Base-by-base conservation (phyloP, 2,888 invertebrate species). In the Pharmacophagus antenor region DNA sequence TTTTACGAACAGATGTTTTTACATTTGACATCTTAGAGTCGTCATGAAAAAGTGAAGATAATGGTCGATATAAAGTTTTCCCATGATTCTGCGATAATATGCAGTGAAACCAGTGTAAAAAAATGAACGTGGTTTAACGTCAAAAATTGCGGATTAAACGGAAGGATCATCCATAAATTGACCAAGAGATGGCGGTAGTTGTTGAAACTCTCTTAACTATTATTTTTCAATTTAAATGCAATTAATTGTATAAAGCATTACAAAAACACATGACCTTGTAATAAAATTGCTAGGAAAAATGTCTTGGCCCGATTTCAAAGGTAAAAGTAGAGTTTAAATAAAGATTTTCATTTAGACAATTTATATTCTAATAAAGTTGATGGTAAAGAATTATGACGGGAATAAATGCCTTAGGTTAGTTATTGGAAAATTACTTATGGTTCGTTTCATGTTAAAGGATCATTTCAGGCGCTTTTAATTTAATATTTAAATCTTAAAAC, bases 271-370 rank as follows among this genome's bases (percentile, higher is more conserved):
- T 58, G 52, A 52, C 58, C 51, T 58, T 58, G 58, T 22, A 46
- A 52, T 37, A 27, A 57, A 17, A 57, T 51, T 44, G 27, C 27
- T 20, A 23, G 20, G 6, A 21, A 51, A 31, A 57, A 31, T 50
- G 55, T 52, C 21, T 58, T 58, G 58, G 52, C 58, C 49, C 41
- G 18, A 49, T 56, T 56, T 49, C 56, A 58, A 46, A 58, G 58
- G 46, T 49, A 49, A 25, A 41, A 56, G 56, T 37, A 48, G 55
- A 41, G 41, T 20, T 41, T 31, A 46, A 27, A 42, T 50, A 18
- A 18, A 10, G 20, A 54, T 54, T 46, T 46, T 17, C 42, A 27
- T 50, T 57, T 25, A 44, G 25, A 50, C n/a, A 50, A 50, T 42
- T 25, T 41, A 50, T 50, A 10, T 25, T 31, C 37, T 42, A 18